Base-by-base conservation (phyloP, 2,113 vertebrate species). In the Anhinga rufa region DNA sequence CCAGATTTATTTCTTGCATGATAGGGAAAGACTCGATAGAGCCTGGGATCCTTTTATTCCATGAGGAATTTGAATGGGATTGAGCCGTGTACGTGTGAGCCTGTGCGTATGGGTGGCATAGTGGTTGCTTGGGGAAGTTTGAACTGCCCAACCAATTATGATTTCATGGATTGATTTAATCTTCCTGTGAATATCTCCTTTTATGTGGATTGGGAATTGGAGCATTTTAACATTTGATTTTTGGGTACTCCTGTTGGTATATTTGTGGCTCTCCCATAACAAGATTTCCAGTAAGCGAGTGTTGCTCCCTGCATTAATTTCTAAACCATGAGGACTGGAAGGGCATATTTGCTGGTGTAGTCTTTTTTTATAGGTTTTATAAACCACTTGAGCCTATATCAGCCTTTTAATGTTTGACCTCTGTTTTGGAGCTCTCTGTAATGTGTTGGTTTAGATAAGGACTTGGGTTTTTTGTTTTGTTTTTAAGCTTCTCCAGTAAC, bases 321-420 rank as follows among this genome's bases (percentile, higher is more conserved):
- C 95, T 98, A 78, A 98, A 97, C 96, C 94, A 78, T 83, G 95
- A 95, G 95, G 97, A 97, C 95, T 88, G 92, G 93, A 93, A 96
- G 97, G 97, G 95, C 98, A 14, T 96, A 94, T 97, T 96, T 98
- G 97, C 98, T 98, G 98, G 97, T 98, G 97, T 98, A 98, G 98
- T 97, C 97, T 97, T 98, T 96, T 96, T 98, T 98, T 98, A 98
- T 98, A 97, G 98, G 98, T 98, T 98, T 98, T 98, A 98, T 98
- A 98, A 98, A 98, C 98, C 98, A 98, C 96, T 97, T 92, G 94
- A 98, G 98, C 96, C 98, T 98, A 97, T 98, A 98, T 98, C 98
- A 98, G 98, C 98, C 91, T 98, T 98, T 97, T 98, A 97, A 97
- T 97, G 92, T 98, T 95, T 97, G 95, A 98, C 92, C 95, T 97